phyloP scores from a whole-genome alignment of 2,888 invertebrate species.

The Drosophila phalerata region DNA sequence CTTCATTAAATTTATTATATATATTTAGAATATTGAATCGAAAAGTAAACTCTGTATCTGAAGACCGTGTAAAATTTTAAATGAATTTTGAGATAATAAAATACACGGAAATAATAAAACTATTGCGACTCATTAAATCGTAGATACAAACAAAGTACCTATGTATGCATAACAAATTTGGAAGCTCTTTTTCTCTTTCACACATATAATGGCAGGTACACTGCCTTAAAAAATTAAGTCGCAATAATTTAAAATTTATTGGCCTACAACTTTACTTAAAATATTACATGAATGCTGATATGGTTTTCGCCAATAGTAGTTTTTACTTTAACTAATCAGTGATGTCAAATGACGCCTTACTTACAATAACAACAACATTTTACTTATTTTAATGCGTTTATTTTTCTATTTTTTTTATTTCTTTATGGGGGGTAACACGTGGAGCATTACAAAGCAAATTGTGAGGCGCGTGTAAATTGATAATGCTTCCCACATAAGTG shows the following conservation, averaged over 20 bases:
- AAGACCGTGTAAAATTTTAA: not conserved
- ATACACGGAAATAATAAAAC: not conserved
- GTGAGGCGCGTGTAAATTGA: slow-evolving; percentile 6
- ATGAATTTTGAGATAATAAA: not conserved
- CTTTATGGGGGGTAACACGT: slow-evolving; percentile 13
- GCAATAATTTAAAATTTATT: no score
- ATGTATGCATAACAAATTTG: not conserved
- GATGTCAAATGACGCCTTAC: slow-evolving; percentile 9
- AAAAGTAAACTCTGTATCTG: no score
- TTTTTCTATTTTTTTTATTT: not conserved
- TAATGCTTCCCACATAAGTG: slow-evolving; percentile 1
- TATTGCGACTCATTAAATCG: no score
- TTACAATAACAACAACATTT: not conserved
- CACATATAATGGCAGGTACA: no score
- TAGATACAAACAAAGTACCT: no score
- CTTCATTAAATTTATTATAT: no score
- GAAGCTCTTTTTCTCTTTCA: no score
- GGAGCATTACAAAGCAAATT: slow-evolving; percentile 2
- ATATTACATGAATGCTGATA: not conserved
- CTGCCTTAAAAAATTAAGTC: no score
- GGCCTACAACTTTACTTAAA: no score
- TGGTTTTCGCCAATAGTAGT: not conserved
- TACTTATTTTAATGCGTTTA: slow-evolving; percentile 3
- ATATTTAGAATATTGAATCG: no score
- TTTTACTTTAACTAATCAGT: slow-evolving; percentile 7